These are phyloP conservation scores for Oriolus oriolus DNA, from an alignment of 2,113 vertebrate species.

Conservation along the genomic window DNA sequence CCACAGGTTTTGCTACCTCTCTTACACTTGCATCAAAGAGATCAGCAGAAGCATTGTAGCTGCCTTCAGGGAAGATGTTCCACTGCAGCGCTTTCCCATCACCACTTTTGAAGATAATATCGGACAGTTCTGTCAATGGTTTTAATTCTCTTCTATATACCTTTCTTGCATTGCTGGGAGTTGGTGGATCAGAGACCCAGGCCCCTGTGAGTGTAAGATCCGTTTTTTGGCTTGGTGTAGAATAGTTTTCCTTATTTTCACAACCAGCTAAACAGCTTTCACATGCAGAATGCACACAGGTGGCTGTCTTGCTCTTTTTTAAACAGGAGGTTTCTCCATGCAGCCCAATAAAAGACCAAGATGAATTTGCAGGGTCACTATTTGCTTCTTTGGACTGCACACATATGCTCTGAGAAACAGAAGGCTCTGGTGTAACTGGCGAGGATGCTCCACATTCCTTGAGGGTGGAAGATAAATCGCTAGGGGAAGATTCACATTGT, in stretches of 20 bases:
- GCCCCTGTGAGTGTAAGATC: background rate
- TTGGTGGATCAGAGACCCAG: background rate
- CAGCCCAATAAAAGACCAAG: background rate
- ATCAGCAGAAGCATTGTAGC: conserved; percentile 78
- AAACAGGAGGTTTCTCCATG: background rate
- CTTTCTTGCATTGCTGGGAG: background rate
- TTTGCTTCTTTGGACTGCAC: background rate
- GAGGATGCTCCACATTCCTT: background rate
- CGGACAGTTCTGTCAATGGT: background rate
- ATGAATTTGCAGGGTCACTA: background rate
- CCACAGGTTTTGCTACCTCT: background rate
- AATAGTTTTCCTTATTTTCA: conserved; percentile 31
- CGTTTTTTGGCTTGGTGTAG: background rate
- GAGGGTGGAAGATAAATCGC: background rate
- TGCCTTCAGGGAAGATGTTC: conserved; percentile 10
- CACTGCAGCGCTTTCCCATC: background rate
- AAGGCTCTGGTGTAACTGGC: background rate
- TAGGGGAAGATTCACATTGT: background rate
- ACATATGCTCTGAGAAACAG: background rate
- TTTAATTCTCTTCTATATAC: background rate
- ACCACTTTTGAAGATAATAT: background rate
- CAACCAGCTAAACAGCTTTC: background rate
- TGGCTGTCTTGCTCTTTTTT: background rate
- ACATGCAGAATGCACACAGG: background rate
- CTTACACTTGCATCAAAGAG: conserved; percentile 72